Base-by-base conservation (phyloP, 2,113 vertebrate genomes). In the Sapajus apella region DNA sequence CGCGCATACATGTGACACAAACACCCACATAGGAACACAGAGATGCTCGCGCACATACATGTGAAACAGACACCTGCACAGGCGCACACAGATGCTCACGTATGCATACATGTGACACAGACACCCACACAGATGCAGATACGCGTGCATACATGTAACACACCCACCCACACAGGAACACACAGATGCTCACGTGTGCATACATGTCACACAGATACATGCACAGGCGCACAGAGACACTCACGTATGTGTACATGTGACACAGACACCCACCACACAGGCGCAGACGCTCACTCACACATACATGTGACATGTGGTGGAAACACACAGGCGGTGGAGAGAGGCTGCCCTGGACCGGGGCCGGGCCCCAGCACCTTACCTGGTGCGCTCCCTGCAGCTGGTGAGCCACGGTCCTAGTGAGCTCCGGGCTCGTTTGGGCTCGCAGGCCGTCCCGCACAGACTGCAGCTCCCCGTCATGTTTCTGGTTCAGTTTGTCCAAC, bases 341-440 rank as follows among this genome's bases (percentile, higher is more conserved):
- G 5, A 52, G 11, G 16, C 5, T 17, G 35, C 9, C 52, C 84
- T 14, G 66, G 35, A 14, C 43, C 5, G 3, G 18, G 18, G 25
- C 8, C 4, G 23, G 30, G 35, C 40, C 8, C 55, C 3, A 2
- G 47, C 0, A 8, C 13, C 98, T 98, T 80, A 99, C 99, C 99
- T 99, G 99, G 97, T 98, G 99, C 58, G 97, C 96, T 9, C 84
- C 98, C 96, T 97, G 98, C 80, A 99, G 97, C 97, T 99, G 98
- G 3, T 96, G 86, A 45, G 99, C 98, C 99, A 99, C 98, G 79
- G 98, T 97, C 95, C 97, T 99, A n/a, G 98, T 87, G 91, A 99
- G 99, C 82, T 98, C 66, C 30, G 98, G 87, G 93, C 98, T 98
- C 81, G 98, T 92, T 61, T 99, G 98, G 12, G 98, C 98, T 97